Conservation (phyloP, 1,140 invertebrate genomes). For the Scaptomyza montana region DNA sequence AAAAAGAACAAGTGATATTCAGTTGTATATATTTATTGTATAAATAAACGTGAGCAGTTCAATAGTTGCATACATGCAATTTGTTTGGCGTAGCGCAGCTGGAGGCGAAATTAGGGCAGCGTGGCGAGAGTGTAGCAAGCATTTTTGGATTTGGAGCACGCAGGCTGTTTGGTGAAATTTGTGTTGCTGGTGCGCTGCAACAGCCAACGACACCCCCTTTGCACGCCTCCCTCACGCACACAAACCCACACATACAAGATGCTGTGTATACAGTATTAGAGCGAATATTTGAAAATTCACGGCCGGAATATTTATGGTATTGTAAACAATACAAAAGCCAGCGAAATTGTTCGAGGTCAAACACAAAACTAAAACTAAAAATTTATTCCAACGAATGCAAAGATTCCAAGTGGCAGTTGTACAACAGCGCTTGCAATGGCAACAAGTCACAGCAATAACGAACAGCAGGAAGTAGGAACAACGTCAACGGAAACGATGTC, state of each 20-base stretch:
- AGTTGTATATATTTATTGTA: conserved; percentile 33
- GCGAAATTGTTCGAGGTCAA: conserved; percentile 45
- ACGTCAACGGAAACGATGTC: conserved; percentile 5
- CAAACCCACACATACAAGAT: conserved; percentile 45
- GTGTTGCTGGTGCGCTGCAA: conserved; percentile 40
- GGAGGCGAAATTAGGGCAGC: conserved; percentile 38
- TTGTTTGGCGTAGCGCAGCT: conserved; percentile 38
- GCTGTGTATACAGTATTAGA: conserved; percentile 78
- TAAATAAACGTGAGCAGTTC: conserved; percentile 28
- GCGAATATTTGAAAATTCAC: conserved; percentile 58
- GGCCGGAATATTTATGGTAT: conserved; percentile 58
- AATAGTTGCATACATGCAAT: conserved; percentile 23
- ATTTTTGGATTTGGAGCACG: conserved; percentile 46
- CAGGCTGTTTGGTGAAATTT: conserved; percentile 52
- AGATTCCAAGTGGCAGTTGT: conserved; percentile 44
- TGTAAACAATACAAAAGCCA: conserved; percentile 63
- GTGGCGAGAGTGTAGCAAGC: conserved; percentile 21
- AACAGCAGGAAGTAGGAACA: conserved; percentile 30
- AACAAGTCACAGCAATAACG: conserved; percentile 55
- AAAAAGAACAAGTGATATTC: conserved; percentile 60
- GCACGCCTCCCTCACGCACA: conserved; percentile 7
- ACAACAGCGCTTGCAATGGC: conserved; percentile 57
- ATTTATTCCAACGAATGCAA: conserved; percentile 35
- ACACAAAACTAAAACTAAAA: conserved; percentile 11
- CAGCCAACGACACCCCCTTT: conserved; percentile 32